These are phyloP conservation scores for Belonocnema kinseyi DNA, from an alignment of 1,140 invertebrate species.

Conservation along the genomic window DNA sequence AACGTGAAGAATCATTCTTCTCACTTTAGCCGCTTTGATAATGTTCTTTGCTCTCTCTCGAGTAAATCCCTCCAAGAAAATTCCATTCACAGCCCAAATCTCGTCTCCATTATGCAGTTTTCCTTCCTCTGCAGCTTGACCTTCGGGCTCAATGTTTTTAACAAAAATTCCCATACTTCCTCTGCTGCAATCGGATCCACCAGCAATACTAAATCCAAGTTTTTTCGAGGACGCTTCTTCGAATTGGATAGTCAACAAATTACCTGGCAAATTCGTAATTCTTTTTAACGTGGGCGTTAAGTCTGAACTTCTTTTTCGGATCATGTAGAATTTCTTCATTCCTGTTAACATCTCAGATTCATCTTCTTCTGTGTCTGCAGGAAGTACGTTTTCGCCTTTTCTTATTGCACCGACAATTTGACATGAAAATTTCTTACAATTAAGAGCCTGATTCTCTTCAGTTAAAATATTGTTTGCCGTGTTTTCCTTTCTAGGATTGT, in stretches of 20 bases:
- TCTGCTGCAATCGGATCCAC: background rate
- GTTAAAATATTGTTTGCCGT: background rate
- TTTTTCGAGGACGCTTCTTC: background rate
- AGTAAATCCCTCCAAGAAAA: background rate
- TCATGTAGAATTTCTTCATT: conserved; percentile 10
- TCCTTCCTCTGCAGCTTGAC: conserved; percentile 11
- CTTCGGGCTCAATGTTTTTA: background rate
- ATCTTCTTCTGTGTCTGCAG: background rate
- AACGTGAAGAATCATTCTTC: background rate
- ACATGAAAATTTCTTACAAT: background rate
- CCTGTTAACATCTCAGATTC: background rate
- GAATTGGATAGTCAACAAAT: background rate
- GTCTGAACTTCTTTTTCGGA: too few species aligned
- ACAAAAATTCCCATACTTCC: background rate
- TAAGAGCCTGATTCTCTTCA: background rate
- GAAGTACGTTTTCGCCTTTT: background rate
- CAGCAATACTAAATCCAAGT: conserved; percentile 5
- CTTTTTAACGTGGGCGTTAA: background rate
- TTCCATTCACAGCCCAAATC: conserved; percentile 8
- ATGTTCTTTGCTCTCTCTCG: background rate
- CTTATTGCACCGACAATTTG: background rate
- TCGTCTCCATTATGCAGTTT: background rate
- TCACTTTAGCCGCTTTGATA: background rate
- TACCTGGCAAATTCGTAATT: background rate
- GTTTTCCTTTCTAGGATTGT: background rate